Evolutionary conservation across 2,888 invertebrate genomes (phyloP).

Genomic region (Lycocerus yunnanus): DNA sequence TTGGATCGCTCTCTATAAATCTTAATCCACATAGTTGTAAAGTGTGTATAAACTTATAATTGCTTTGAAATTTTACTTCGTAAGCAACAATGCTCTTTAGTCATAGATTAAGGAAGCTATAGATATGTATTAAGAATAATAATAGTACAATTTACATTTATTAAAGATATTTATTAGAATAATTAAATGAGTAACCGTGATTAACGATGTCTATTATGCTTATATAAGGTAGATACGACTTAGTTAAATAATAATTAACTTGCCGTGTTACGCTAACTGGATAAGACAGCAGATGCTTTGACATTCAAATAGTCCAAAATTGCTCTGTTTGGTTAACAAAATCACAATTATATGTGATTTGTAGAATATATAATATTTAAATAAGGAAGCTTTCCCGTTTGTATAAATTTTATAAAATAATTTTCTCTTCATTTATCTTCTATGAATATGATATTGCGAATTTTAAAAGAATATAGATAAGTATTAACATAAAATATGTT

Average conservation of each 20-base stretch:
- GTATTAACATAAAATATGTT: conserved; percentile 8
- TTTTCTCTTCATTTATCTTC: background rate
- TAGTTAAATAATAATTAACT: background rate
- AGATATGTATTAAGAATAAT: background rate
- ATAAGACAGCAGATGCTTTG: background rate
- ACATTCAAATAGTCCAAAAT: background rate
- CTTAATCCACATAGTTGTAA: background rate
- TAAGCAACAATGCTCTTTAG: background rate
- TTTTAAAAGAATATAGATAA: background rate
- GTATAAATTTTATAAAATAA: background rate
- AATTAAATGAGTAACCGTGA: background rate
- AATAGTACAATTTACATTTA: background rate
- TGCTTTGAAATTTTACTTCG: background rate
- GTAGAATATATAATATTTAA: background rate
- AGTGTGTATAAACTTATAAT: background rate
- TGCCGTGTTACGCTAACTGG: background rate
- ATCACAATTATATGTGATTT: background rate
- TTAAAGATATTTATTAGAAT: background rate
- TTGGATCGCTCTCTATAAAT: background rate
- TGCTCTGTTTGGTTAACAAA: background rate
- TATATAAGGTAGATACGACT: background rate
- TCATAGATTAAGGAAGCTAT: background rate
- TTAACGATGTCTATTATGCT: background rate
- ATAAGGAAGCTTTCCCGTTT: background rate
- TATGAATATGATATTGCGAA: background rate